Evolutionary conservation across 2,888 invertebrate genomes (phyloP).

Genomic region (Synanthedon vespiformis): DNA sequence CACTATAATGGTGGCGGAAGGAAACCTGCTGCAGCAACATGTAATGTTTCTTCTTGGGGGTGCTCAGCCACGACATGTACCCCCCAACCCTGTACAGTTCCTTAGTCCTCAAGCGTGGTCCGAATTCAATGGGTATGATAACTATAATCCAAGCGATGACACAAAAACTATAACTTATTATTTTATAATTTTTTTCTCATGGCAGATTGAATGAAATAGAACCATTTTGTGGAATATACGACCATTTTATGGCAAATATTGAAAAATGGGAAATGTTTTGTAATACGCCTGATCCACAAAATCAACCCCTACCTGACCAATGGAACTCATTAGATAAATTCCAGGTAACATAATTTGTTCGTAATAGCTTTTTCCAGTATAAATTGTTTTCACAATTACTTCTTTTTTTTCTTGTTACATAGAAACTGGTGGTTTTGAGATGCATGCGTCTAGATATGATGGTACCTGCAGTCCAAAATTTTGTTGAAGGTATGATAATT

Average conservation of each 20-base stretch:
- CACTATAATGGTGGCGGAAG: constrained; percentile 75
- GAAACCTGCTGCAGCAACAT: constrained; percentile 72
- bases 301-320: constrained; percentile 74
- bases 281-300: constrained; percentile 81
- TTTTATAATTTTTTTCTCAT: too few species aligned
- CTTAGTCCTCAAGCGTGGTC: constrained; percentile 53
- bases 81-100: constrained; percentile 43
- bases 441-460: constrained; percentile 91
- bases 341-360: constrained; percentile 25
- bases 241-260: constrained; percentile 71
- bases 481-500: constrained; percentile 68
- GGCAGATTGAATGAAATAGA: constrained; percentile 54
- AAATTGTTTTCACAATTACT: too few species aligned
- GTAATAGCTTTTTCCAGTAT: too few species aligned
- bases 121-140: constrained; percentile 47
- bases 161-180: too few species aligned
- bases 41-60: constrained; percentile 92
- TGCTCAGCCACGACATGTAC: constrained; percentile 60
- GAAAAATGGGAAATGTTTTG: constrained; percentile 80
- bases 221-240: constrained; percentile 72
- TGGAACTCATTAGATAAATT: constrained; percentile 76
- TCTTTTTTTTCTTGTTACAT: constrained; percentile 18
- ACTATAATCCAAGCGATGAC: too few species aligned
- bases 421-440: constrained; percentile 82
- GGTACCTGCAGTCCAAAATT: constrained; percentile 80